A percentile compares a stretch with the other conserved stretches of the same genome.
Evolutionary conservation across 2,888 invertebrate species (phyloP).

Genomic region (Ligdia adustata): DNA sequence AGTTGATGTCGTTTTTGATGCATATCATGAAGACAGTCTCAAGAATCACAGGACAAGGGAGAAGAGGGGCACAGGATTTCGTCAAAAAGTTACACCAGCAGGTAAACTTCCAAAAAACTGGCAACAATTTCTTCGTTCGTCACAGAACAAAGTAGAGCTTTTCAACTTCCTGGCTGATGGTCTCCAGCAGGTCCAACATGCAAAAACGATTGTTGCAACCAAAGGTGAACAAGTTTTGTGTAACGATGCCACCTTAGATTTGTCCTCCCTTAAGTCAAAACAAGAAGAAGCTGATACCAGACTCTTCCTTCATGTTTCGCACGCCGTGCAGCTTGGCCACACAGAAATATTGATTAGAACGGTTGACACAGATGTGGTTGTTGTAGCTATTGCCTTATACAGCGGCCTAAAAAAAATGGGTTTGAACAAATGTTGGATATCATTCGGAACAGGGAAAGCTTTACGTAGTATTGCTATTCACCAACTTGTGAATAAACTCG

Average conservation of each 20-base stretch:
- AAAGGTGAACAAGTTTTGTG: conserved; percentile 17
- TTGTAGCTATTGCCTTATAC: conserved; percentile 12
- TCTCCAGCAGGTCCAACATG: conserved; percentile 4
- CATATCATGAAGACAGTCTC: conserved; percentile 3
- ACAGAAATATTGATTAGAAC: conserved; percentile 21
- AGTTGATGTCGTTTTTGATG: conserved; percentile 12
- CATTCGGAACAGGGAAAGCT: conserved; percentile 6
- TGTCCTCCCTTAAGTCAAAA: conserved; percentile 12
- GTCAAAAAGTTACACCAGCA: conserved; percentile 17
- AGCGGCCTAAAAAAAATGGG: conserved; percentile 6
- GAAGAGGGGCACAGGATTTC: conserved; percentile 20
- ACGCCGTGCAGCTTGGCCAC: conserved; percentile 22
- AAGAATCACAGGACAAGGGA: conserved; percentile 13
- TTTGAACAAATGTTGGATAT: conserved; percentile 10
- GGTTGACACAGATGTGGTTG: conserved; percentile 19
- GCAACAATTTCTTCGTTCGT: conserved; percentile 15
- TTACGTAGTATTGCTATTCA: conserved; percentile 16
- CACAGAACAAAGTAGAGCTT: conserved; percentile 16
- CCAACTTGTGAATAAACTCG: conserved; percentile 20
- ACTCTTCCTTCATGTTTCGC: conserved; percentile 19
- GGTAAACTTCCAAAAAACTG: conserved; percentile 16
- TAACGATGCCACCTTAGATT: conserved; percentile 21
- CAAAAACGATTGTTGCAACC: conserved; percentile 2
- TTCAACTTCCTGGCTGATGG: conserved; percentile 13
- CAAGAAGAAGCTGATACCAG: conserved; percentile 12